phyloP scores from a whole-genome alignment of 1,140 invertebrate species.

The Condylostylus longicornis region DNA sequence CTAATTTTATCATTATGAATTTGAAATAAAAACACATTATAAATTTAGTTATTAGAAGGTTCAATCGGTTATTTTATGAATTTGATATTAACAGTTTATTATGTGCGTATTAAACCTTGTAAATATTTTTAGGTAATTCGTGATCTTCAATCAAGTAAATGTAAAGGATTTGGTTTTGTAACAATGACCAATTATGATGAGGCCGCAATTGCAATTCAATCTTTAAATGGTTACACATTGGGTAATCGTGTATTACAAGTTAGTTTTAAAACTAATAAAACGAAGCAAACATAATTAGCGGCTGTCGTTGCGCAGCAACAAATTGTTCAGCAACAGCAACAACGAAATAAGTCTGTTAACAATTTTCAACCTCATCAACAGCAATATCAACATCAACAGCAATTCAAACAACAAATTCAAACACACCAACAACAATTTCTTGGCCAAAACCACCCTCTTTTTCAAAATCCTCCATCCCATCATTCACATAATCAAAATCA shows the following conservation, averaged over 20 bases:
- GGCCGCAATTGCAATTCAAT: constrained; percentile 91
- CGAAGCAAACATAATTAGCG: constrained; percentile 66
- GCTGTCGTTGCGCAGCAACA: constrained; percentile 19
- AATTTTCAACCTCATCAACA: neutral
- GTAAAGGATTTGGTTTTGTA: constrained; percentile 99
- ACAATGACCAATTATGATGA: constrained; percentile 99
- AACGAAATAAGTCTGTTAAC: neutral
- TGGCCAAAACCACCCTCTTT: constrained; percentile 2
- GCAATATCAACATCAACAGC: neutral
- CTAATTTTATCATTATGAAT: neutral
- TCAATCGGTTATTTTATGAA: neutral
- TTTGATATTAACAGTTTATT: neutral
- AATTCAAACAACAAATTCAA: neutral
- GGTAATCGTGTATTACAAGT: constrained; percentile 96
- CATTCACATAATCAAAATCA: constrained; percentile 3
- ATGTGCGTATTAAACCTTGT: neutral
- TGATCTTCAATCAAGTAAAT: constrained; percentile 95
- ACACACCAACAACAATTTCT: constrained; percentile 1
- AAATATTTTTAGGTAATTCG: constrained; percentile 51
- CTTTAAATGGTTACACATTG: constrained; percentile 92
- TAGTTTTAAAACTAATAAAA: constrained; percentile 93
- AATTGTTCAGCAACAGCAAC: neutral
- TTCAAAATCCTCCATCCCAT: constrained; percentile 3
- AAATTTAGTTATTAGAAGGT: neutral
- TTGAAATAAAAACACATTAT: neutral